Evolutionary conservation across 92 coral and sea anemone species (phyloP), one percentile per base, ranked within the genome.

Genomic region (Ricordea florida): DNA sequence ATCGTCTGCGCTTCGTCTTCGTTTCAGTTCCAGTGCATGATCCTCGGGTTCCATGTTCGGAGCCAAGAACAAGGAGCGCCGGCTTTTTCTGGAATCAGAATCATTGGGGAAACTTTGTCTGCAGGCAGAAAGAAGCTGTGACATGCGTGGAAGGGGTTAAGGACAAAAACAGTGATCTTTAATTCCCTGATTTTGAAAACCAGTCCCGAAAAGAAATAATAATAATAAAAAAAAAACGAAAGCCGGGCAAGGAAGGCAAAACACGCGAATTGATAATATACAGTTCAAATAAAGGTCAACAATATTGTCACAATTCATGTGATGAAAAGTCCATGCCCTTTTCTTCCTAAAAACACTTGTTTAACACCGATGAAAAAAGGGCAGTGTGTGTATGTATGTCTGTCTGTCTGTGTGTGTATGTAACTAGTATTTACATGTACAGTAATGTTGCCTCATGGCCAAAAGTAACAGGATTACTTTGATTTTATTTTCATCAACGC

Each of bases 121-220:
- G 66, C 97, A 91, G 14, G 97, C 93, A 27, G 93, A 91, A 29
- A 91, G 77, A 18, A 91, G 78, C 65, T 91, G 93, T 14, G 90
- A 87, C 97, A 91, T 91, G 44, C 93, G 92, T 88, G 66, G 58
- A 41, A 14, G 35, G 49, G 60, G 69, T 88, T 61, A 88, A 88
- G 90, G 90, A 59, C 10, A 25, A 64, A 5, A 57, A 25, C 22
- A 16, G 42, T 10, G 6, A 20, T 27, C 4, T 21, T 9, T 56
- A 5, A 9, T 4, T n/a, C n/a, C n/a, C n/a, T n/a, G n/a, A n/a
- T n/a, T n/a, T n/a, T n/a, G n/a, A n/a, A n/a, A n/a, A n/a, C n/a
- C n/a, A n/a, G n/a, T n/a, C n/a, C n/a, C n/a, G n/a, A n/a, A n/a
- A n/a, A n/a, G n/a, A n/a, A n/a, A n/a, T n/a, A n/a, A n/a, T n/a